These are phyloP conservation scores for Hyperoplus lanceolatus DNA, from an alignment of 2,797 vertebrate genomes.

Conservation along the genomic window DNA sequence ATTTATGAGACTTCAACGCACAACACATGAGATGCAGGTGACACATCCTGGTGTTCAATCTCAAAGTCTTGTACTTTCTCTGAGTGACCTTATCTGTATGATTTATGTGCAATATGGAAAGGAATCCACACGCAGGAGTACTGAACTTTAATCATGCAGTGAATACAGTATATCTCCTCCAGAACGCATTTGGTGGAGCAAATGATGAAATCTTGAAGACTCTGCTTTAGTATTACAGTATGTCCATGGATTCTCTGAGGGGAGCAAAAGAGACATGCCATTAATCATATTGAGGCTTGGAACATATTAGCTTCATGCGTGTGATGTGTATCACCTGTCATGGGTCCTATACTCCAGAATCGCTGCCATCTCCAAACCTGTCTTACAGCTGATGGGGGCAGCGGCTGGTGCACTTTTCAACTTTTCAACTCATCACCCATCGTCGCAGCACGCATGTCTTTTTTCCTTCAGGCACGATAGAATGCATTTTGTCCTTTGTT, in stretches of 20 bases:
- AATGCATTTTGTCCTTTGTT: background rate
- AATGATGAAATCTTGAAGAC: background rate
- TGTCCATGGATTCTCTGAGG: too few relatives aligned
- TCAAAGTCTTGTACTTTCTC: background rate
- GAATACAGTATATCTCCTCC: background rate
- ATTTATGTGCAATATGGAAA: background rate
- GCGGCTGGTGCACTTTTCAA: constrained; percentile 37
- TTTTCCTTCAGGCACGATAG: too few relatives aligned
- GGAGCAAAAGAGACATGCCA: background rate
- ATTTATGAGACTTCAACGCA: background rate
- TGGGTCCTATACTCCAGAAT: background rate
- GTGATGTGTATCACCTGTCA: constrained; percentile 24
- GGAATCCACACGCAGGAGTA: background rate
- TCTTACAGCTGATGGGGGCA: constrained; percentile 36
- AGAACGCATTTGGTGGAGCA: background rate
- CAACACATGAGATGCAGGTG: background rate
- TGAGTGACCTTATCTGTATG: background rate
- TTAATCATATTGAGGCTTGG: constrained; percentile 8
- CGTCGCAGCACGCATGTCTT: constrained; percentile 13
- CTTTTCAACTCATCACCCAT: constrained; percentile 53
- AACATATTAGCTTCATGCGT: background rate
- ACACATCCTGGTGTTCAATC: background rate
- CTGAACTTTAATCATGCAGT: background rate
- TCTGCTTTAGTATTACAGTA: background rate
- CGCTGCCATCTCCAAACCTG: constrained; percentile 13